phyloP scores from a whole-genome alignment of 2,797 vertebrate species.

The Syndactyla subalaris region DNA sequence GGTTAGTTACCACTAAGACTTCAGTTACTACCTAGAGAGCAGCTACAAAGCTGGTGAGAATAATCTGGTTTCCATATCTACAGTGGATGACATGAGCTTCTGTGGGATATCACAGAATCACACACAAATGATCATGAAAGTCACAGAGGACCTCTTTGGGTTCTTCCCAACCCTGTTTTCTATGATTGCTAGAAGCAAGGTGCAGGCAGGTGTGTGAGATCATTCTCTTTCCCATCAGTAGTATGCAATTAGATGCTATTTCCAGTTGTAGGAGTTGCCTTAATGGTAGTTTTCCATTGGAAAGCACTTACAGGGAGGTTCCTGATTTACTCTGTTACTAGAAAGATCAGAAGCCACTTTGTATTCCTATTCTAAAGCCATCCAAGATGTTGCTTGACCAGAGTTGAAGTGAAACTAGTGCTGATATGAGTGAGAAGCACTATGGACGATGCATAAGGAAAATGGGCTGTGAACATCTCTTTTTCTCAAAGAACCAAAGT shows the following conservation, averaged over 20 bases:
- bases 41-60: background rate
- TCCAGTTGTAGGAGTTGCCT: background rate
- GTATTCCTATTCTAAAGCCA: background rate
- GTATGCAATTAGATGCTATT: background rate
- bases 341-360: background rate
- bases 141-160: background rate
- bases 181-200: background rate
- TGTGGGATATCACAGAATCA: background rate
- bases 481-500: constrained; percentile 75
- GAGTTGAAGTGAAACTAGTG: constrained; percentile 75
- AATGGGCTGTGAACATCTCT: constrained; percentile 76
- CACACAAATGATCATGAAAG: background rate
- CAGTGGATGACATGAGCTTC: background rate
- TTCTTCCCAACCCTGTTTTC: background rate
- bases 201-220: background rate
- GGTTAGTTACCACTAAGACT: background rate
- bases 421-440: constrained; percentile 22
- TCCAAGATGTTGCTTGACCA: constrained; percentile 60
- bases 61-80: background rate
- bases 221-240: background rate
- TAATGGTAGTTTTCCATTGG: background rate
- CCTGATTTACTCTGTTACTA: background rate
- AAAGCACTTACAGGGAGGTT: background rate
- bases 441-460: constrained; percentile 73
- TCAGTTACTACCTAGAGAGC: background rate